Base-by-base conservation (phyloP, 2,888 invertebrate genomes). In the Corbicula japonica region DNA sequence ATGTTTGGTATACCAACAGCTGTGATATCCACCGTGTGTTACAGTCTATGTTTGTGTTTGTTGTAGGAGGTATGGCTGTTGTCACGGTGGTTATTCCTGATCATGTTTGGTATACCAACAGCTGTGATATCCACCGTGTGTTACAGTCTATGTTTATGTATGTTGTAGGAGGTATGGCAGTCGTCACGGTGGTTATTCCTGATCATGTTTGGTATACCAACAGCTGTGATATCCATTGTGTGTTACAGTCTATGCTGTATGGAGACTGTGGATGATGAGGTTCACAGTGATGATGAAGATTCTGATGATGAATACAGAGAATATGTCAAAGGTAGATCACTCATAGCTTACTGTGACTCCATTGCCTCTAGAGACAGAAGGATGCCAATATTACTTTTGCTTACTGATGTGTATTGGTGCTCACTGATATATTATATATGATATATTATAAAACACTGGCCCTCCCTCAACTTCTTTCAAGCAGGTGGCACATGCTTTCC, bases 191-290 rank as follows among this genome's bases (percentile, higher is more conserved):
- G 99, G 80, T 94, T 99, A 78, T 98, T 98, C 4, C 95, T 97
- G 35, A 96, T 99, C 4, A 95, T 99, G 65, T 98, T 99, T 93
- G 98, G 99, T 0, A 95, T 99, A 76, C 99, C 99, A 0, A 94
- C 98, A 52, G 97, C 98, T 41, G 98, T 99, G 93, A 95, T 99
- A 26, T 96, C 97, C 28, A 95, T 99, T 26, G 98, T 99, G 89
- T 96, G 98, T 92, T 99, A 99, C 93, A 98, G 98, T 1, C 96
- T 98, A 81, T 99, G 98, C 94, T 99, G 99, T 93, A 97, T 98
- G 66, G 99, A 99, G 93, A 97, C 99, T 89, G 94, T 98, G 84
- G 98, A 98, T 93, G 97, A 97, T 0, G 85, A 79, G 10, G 54
- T 76, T 12, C 96, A 97, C 56, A 97, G 97, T 72, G 88, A 89